A percentile compares a stretch with the other conserved stretches of the same genome.
Evolutionary conservation across 2,888 invertebrate genomes (phyloP).

Genomic region (Chymomyza caudatula): DNA sequence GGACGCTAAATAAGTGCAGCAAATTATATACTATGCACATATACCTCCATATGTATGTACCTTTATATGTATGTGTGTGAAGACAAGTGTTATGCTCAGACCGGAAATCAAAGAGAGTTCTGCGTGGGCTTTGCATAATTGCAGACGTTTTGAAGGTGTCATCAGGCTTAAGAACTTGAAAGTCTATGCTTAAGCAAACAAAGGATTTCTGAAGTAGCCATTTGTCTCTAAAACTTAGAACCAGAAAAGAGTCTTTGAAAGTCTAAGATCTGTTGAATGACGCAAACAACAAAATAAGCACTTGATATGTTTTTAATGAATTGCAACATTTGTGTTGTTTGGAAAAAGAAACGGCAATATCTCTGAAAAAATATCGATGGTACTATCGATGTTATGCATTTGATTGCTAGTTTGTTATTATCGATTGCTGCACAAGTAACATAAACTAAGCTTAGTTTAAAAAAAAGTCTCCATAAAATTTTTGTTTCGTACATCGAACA

Average conservation of each 20-base stretch:
- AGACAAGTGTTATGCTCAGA: constrained; percentile 50
- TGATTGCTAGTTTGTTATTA: too few relatives aligned
- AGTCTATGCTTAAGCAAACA: neutral
- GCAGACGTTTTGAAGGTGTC: constrained; percentile 9
- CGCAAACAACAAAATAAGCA: neutral
- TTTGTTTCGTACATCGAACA: too few relatives aligned
- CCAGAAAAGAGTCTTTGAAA: neutral
- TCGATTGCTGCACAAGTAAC: too few relatives aligned
- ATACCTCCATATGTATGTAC: too few relatives aligned
- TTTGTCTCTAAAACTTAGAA: neutral
- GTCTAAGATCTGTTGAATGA: neutral
- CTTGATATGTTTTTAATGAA: too few relatives aligned
- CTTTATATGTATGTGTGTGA: constrained; percentile 21
- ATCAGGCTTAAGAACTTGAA: neutral
- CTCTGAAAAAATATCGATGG: too few relatives aligned
- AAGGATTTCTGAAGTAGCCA: neutral
- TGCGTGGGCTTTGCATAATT: constrained; percentile 33
- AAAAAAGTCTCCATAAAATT: too few relatives aligned
- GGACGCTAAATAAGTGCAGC: constrained; percentile 65
- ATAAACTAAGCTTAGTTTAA: too few relatives aligned
- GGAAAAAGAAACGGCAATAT: too few relatives aligned
- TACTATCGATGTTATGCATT: too few relatives aligned
- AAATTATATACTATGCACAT: constrained; percentile 42
- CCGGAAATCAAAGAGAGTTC: constrained; percentile 36
- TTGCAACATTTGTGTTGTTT: too few relatives aligned